Conservation (phyloP, 2,888 invertebrate genomes). For the Invenusta paracnida region DNA sequence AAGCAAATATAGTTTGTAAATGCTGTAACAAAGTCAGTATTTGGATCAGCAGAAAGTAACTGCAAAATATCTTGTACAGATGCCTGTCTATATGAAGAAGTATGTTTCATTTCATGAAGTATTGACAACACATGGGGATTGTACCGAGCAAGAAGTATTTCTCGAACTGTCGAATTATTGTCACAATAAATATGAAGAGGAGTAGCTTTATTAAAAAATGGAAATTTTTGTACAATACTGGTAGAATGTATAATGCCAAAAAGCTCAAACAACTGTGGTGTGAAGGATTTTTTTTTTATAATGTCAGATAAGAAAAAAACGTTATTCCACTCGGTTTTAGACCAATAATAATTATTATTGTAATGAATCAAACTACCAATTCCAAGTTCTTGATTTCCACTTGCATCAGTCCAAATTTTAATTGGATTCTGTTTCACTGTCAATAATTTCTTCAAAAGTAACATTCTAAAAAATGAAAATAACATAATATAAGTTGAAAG, state of each 20-base stretch:
- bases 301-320: not conserved
- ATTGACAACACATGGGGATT: not conserved
- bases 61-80: not conserved
- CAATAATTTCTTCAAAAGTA: not conserved
- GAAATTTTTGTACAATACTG: not conserved
- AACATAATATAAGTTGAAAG: too few relatives aligned
- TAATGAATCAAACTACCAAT: not conserved
- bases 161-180: not conserved
- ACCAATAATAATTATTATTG: not conserved
- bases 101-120: not conserved
- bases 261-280: not conserved
- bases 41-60: not conserved
- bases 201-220: not conserved
- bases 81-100: too few relatives aligned
- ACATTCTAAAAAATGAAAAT: not conserved
- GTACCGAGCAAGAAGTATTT: not conserved
- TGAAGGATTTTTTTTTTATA: too few relatives aligned
- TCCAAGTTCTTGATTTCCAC: not conserved
- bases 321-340: not conserved
- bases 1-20: not conserved
- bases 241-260: not conserved
- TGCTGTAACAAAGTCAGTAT: not conserved
- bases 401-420: not conserved
- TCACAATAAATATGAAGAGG: not conserved
- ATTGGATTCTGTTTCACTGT: not conserved